Evolutionary conservation across 2,113 vertebrate genomes (phyloP), one percentile per base, ranked within the genome.

Genomic region (Channa maculata): DNA sequence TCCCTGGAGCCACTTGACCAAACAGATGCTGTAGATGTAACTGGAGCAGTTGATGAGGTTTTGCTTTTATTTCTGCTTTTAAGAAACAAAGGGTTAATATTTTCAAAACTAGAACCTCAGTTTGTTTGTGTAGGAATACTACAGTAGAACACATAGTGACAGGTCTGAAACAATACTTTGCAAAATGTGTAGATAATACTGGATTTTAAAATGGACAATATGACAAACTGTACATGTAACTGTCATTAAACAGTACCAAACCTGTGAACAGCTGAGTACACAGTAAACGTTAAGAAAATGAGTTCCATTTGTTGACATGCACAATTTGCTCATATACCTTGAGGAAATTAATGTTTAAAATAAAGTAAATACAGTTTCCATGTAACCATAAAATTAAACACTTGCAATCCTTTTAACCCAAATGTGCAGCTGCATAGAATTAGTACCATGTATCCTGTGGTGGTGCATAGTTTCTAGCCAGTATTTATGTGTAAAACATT

Each of bases 11-110:
- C 60, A 1, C 12, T 57, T 2, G 74, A 82, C 50, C 48, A 46
- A 59, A 41, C 62, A 7, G 6, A 75, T 6, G 36, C 63, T 46
- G 74, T 14, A 6, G 86, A 79, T 10, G 73, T 5, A 58, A 8
- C 65, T 5, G 75, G 33, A 77, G 75, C 72, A 9, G 50, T 69
- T 34, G 67, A 83, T 5, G 44, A 91, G 92, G 91, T 92, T 83
- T 67, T 43, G 12, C 15, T 57, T 68, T 58, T 3, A 37, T 34
- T 83, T 10, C 9, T 50, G 45, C 36, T 48, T 44, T 73, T 65
- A 36, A 53, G 2, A 6, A 59, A 8, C 14, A 14, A 62, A 50
- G 10, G 9, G 3, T 59, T 2, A 2, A 8, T 11, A 36, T n/a
- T 46, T 53, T 5, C 43, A 13, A 44, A 54, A 5, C 1, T n/a